A percentile compares a stretch with the other conserved stretches of the same genome.
phyloP scores from a whole-genome alignment of 2,888 invertebrate species.

The Agrilus cyanescens region DNA sequence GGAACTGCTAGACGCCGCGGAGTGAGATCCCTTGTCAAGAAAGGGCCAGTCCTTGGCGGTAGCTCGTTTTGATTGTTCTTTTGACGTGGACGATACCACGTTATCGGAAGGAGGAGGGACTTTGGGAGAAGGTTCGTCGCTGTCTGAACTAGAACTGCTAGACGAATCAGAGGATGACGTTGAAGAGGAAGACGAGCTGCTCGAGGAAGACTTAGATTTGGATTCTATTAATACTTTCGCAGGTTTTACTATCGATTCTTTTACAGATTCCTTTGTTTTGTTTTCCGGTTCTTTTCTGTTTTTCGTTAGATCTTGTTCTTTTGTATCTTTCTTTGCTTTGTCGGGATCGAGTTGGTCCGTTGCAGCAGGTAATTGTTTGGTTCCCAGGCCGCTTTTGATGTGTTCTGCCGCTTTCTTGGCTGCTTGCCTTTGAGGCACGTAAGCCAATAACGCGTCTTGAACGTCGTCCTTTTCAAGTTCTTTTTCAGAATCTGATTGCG shows the following conservation, averaged over 20 bases:
- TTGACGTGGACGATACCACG: conserved; percentile 23
- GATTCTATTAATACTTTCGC: conserved; percentile 26
- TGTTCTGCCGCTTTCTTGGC: conserved; percentile 87
- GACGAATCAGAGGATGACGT: conserved; percentile 39
- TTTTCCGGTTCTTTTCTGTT: conserved; percentile 18
- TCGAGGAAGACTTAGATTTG: conserved; percentile 43
- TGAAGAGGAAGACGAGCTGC: conserved; percentile 42
- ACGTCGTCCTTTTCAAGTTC: conserved; percentile 48
- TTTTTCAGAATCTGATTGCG: conserved; percentile 48
- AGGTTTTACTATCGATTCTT: conserved; percentile 19
- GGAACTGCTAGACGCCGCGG: conserved; percentile 50
- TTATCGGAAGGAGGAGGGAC: conserved; percentile 32
- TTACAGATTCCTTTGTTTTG: conserved; percentile 17
- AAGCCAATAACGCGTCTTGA: conserved; percentile 58
- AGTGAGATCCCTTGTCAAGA: conserved; percentile 67
- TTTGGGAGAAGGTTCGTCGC: conserved; percentile 37
- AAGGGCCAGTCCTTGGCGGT: conserved; percentile 59
- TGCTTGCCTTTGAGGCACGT: conserved; percentile 82
- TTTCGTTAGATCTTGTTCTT: conserved; percentile 12
- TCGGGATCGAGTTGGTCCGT: conserved; percentile 24
- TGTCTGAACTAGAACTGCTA: conserved; percentile 44
- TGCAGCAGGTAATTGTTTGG: conserved; percentile 31
- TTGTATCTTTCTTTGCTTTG: conserved; percentile 22
- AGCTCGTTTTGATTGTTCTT: conserved; percentile 31
- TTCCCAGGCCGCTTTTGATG: conserved; percentile 67